phyloP scores from a whole-genome alignment of 2,113 vertebrate species.

The Zosterops pallidus region DNA sequence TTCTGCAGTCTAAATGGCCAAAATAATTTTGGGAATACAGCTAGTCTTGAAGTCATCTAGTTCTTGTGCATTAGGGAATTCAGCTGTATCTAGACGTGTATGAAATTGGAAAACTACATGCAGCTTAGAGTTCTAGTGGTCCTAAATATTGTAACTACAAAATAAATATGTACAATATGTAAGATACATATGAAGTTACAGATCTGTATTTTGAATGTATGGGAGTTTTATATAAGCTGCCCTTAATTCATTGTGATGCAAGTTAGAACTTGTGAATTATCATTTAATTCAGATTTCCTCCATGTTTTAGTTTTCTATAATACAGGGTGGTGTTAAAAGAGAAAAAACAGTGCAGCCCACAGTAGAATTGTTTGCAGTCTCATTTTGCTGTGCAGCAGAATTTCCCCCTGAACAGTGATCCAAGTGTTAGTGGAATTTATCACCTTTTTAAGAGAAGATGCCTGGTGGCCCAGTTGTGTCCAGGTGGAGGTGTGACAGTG shows the following conservation, averaged over 20 bases:
- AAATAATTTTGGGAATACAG: not conserved
- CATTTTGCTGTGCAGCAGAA: not conserved
- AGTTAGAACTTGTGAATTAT: not conserved
- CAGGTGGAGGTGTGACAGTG: not conserved
- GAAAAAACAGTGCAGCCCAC: not conserved
- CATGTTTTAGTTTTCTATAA: not conserved
- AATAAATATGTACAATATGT: not conserved
- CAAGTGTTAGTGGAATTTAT: not conserved
- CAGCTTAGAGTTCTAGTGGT: not conserved
- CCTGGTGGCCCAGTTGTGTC: rapidly evolving
- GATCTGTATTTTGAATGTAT: not conserved
- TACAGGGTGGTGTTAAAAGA: not conserved
- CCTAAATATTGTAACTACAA: not conserved
- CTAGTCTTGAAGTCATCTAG: not conserved
- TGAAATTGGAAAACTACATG: not conserved
- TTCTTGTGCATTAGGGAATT: not conserved
- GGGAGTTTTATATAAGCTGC: not conserved
- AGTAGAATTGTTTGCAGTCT: not conserved
- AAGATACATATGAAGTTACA: not conserved
- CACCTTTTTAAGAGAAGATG: not conserved
- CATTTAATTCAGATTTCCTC: not conserved
- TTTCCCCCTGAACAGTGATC: not conserved
- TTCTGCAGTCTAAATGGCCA: not conserved
- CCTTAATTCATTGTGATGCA: not conserved
- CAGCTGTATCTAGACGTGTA: not conserved